Base-by-base conservation (phyloP, 2,113 vertebrate species). In the Bos indicus region DNA sequence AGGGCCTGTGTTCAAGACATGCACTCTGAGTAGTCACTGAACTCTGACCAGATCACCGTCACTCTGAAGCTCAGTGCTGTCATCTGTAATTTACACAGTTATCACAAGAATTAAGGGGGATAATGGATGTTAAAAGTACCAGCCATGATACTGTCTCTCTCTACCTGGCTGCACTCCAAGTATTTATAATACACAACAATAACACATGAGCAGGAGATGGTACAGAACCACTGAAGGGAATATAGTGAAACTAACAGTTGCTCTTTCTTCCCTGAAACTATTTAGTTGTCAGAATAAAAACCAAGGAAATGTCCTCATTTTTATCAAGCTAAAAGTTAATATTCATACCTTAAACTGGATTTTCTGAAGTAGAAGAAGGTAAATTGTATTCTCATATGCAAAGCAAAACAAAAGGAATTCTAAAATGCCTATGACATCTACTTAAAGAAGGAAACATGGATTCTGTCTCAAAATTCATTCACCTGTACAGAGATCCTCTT, bases 391-490 rank as follows among this genome's bases (percentile, higher is more conserved):
- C 57, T 84, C 84, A 91, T 13, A 92, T 51, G 60, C 57, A 96
- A 62, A 95, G 62, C 28, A 85, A 95, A 95, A 95, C 40, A 95
- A 91, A 97, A 97, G 82, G 90, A 89, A 95, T 67, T 86, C 40
- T 67, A 36, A 97, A 98, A 91, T 81, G 40, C 9, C 23, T 40
- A 51, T 78, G 67, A 92, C 13, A 85, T 60, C n/a, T 36, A 26
- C 33, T 56, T 77, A 95, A 96, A 97, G 87, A 89, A 88, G 88
- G 54, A 92, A 85, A 88, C 36, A 84, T 40, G 85, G 93, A 96
- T 82, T 95, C 54, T 92, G 51, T 93, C 94, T 97, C 81, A 94
- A 46, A 96, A 52, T n/a, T 77, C 91, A 71, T 52, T 46, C 57
- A 90, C 52, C 93, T 91, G 57, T 82, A 93, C 48, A 95, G 46